Conservation (phyloP, 1,140 invertebrate species). For the Potamilus streckersoni region DNA sequence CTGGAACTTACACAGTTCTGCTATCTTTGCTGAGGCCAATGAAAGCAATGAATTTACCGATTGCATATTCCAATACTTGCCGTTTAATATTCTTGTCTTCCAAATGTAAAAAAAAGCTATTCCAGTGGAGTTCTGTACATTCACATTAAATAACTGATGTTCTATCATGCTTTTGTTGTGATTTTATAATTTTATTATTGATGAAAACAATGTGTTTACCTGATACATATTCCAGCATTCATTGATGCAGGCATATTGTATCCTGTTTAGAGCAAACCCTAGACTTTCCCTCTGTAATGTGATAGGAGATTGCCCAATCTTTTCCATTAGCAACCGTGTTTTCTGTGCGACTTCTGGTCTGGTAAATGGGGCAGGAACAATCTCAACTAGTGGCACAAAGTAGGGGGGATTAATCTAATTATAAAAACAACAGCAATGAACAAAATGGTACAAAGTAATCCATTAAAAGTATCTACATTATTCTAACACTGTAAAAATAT, state of each 20-base stretch:
- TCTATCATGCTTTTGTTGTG: too few species aligned
- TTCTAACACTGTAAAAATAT: background rate
- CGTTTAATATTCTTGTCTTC: too few species aligned
- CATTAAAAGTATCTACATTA: background rate
- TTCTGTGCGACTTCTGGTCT: conserved; percentile 76
- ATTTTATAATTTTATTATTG: too few species aligned
- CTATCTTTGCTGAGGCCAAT: too few species aligned
- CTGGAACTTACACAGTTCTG: too few species aligned
- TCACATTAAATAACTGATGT: too few species aligned
- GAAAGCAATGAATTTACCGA: too few species aligned
- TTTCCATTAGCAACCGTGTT: conserved; percentile 82
- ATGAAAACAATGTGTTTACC: conserved; percentile 33
- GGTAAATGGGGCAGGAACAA: conserved; percentile 92
- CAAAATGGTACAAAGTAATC: background rate
- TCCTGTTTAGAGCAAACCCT: conserved; percentile 93
- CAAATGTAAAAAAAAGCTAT: too few species aligned
- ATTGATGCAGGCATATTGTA: conserved; percentile 96
- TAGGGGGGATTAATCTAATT: conserved; percentile 92
- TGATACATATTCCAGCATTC: conserved; percentile 90
- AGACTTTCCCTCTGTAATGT: conserved; percentile 86
- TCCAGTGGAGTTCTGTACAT: too few species aligned
- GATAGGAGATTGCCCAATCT: conserved; percentile 92
- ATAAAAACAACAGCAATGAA: conserved; percentile 10
- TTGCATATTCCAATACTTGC: too few species aligned
- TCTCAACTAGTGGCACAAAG: conserved; percentile 92